Base-by-base conservation (phyloP, 2,113 vertebrate species). In the Ictidomys tridecemlineatus region DNA sequence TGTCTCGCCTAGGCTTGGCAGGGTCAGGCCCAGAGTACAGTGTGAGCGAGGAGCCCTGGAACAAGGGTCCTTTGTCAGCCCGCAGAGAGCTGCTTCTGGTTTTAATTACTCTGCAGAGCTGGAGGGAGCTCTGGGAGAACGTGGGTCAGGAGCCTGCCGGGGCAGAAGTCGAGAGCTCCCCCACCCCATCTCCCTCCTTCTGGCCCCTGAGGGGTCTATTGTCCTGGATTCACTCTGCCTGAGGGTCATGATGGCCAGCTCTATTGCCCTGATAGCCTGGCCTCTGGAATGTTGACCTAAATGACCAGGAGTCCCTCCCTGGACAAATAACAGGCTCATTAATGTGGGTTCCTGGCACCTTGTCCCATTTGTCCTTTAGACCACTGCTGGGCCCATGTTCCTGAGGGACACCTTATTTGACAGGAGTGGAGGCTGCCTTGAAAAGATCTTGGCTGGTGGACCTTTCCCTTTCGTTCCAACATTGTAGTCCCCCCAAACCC, bases 51-150 rank as follows among this genome's bases (percentile, higher is more conserved):
- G 87, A 53, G 51, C 89, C 67, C 2, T 2, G 88, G 30, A 95
- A 97, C 93, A 96, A 96, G 91, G 63, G 82, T 58, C 94, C 74
- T 77, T 97, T 98, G 97, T 98, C 63, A 73, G 93, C 63, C 0
- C 3, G 5, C 28, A 10, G 39, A 42, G 91, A 69, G 28, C 58
- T 53, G 24, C 39, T 82, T 85, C 97, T 98, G 97, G 67, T 90
- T 94, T 93, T 95, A 97, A 53, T 97, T 97, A 95, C 85, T 74
- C 56, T 56, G 65, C 45, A 34, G 83, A 91, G 85, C 26, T 26
- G 39, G 30, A 28, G 53, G 77, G 53, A 42, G 17, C 42, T 73
- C 10, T 32, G 74, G 89, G 61, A 22, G 58, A 83, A 42, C 0
- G 0, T n/a, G 69, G 86, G 82, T 79, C 95, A 65, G 72, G 73